phyloP scores from a whole-genome alignment of 2,888 invertebrate genomes.

The Chamaedrilus cognettii region DNA sequence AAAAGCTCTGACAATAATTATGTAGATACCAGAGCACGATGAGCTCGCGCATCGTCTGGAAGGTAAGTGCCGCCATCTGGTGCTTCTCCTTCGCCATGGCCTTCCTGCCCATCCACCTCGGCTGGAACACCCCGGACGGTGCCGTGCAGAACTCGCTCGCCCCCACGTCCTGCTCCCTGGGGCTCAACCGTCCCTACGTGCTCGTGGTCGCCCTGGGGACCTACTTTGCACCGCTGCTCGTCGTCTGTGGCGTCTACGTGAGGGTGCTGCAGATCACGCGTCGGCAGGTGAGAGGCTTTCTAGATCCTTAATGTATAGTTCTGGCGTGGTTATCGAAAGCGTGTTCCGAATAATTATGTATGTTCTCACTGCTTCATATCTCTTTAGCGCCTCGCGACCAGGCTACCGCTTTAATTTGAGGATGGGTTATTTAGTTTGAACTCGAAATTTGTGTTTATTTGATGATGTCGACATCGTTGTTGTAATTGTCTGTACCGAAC shows the following conservation, averaged over 20 bases:
- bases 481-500: too few relatives aligned
- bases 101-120: constrained; percentile 39
- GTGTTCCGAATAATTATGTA: too few relatives aligned
- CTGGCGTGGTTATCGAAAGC: too few relatives aligned
- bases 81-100: constrained; percentile 37
- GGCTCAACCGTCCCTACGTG: constrained; percentile 35
- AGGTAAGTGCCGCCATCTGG: constrained; percentile 34
- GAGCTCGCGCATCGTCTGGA: constrained; percentile 25
- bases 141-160: constrained; percentile 28
- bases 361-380: too few relatives aligned
- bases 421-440: too few relatives aligned
- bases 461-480: too few relatives aligned
- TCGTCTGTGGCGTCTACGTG: constrained; percentile 38
- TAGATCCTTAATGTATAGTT: too few relatives aligned
- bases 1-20: not conserved
- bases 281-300: constrained; percentile 34
- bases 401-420: too few relatives aligned
- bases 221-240: constrained; percentile 36
- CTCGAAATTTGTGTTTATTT: too few relatives aligned
- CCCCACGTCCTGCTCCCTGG: constrained; percentile 31
- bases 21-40: constrained; percentile 30
- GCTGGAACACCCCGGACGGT: constrained; percentile 36
- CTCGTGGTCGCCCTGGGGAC: constrained; percentile 35
- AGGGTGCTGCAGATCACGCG: constrained; percentile 32
- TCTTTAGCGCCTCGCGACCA: too few relatives aligned